Evolutionary conservation across 2,797 vertebrate genomes (phyloP).

Genomic region (Lagorchestes hirsutus): DNA sequence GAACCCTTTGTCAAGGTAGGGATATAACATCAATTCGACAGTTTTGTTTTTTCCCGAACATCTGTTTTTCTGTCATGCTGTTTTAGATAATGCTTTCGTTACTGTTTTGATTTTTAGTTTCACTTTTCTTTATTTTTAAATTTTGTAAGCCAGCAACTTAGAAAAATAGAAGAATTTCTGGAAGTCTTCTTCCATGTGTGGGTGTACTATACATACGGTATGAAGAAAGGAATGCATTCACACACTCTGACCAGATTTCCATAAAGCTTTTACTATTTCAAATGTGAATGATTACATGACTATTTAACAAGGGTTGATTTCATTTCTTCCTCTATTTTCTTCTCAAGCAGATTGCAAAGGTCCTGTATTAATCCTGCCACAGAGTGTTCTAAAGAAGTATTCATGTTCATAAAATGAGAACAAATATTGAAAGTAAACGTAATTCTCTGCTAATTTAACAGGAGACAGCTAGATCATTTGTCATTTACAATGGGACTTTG

Average conservation of each 20-base stretch:
- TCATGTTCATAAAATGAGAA: slow-evolving; percentile 52
- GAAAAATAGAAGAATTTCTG: slow-evolving; percentile 74
- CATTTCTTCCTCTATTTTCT: slow-evolving; percentile 64
- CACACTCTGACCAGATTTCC: slow-evolving; percentile 65
- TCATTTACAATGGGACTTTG: slow-evolving; percentile 31
- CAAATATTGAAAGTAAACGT: slow-evolving; percentile 43
- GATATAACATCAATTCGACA: slow-evolving; percentile 20
- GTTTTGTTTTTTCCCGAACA: slow-evolving; percentile 38
- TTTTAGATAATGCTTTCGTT: slow-evolving; percentile 37
- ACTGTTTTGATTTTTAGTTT: slow-evolving; percentile 57
- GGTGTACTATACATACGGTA: slow-evolving; percentile 23
- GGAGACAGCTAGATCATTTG: slow-evolving; percentile 38
- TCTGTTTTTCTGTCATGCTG: neutral
- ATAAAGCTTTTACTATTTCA: slow-evolving; percentile 53
- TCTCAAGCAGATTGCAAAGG: slow-evolving; percentile 59
- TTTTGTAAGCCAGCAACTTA: slow-evolving; percentile 50
- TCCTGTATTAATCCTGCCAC: slow-evolving; percentile 61
- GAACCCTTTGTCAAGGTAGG: slow-evolving; percentile 92
- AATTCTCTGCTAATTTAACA: slow-evolving; percentile 42
- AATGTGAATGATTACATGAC: slow-evolving; percentile 63
- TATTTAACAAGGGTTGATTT: slow-evolving; percentile 64
- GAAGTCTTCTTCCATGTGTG: slow-evolving; percentile 60
- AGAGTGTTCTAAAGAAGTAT: slow-evolving; percentile 45
- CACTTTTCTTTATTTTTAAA: slow-evolving; percentile 48
- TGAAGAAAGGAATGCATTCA: slow-evolving; percentile 74